A percentile compares a stretch with the other conserved stretches of the same genome.
These are phyloP conservation scores for Colletes gigas DNA, from an alignment of 1,140 invertebrate genomes.

Conservation along the genomic window DNA sequence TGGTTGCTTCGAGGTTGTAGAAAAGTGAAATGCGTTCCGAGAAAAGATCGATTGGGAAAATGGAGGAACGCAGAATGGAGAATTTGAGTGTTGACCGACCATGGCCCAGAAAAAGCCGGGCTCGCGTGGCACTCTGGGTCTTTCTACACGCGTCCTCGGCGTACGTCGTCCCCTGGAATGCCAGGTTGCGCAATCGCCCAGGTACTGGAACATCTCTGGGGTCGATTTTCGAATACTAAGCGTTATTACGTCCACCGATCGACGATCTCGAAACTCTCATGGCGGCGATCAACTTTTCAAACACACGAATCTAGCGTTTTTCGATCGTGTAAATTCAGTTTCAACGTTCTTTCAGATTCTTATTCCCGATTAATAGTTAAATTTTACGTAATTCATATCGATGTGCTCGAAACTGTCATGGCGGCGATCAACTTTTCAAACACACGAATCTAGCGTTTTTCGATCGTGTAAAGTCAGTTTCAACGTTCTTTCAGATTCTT, in stretches of 20 bases:
- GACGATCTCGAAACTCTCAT: constrained; percentile 29
- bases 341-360: too few species aligned
- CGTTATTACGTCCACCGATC: constrained; percentile 36
- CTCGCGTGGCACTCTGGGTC: constrained; percentile 35
- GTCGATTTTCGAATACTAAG: constrained; percentile 71
- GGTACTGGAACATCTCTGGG: constrained; percentile 30
- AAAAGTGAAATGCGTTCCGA: background rate
- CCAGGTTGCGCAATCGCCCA: constrained; percentile 57
- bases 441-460: too few species aligned
- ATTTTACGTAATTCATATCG: too few species aligned
- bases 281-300: too few species aligned
- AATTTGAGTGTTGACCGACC: constrained; percentile 64
- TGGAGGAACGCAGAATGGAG: constrained; percentile 9
- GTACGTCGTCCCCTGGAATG: constrained; percentile 57
- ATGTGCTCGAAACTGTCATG: constrained; percentile 5
- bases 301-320: too few species aligned
- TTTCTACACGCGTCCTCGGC: constrained; percentile 64
- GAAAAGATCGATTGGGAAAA: background rate
- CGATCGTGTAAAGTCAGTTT: too few species aligned
- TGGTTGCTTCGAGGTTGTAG: too few species aligned
- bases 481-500: too few species aligned
- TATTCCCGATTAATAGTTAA: too few species aligned
- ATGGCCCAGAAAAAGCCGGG: constrained; percentile 67
- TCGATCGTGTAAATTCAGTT: too few species aligned
- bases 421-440: too few species aligned